Conservation (phyloP, 2,113 vertebrate genomes). For the Lethenteron reissneri region DNA sequence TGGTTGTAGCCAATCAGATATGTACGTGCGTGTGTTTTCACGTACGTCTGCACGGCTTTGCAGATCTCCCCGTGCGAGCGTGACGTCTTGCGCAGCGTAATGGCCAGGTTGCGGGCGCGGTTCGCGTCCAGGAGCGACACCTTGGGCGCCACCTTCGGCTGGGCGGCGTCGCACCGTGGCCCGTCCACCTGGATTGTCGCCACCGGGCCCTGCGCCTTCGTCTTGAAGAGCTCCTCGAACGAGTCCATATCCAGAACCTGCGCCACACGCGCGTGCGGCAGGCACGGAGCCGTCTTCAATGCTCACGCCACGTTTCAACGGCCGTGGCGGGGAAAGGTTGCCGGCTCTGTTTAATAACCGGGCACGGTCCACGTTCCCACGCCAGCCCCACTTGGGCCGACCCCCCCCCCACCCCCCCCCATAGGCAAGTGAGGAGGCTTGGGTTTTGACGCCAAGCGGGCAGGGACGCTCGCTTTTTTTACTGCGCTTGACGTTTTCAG, state of each 20-base stretch:
- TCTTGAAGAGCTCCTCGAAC: constrained; percentile 95
- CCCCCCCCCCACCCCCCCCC: no score
- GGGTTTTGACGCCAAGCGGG: no score
- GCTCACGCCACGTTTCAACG: no score
- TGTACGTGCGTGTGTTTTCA: no score
- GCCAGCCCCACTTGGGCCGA: no score
- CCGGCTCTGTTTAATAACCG: no score
- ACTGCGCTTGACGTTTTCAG: no score
- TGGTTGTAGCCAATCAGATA: no score
- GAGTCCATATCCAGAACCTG: constrained; percentile 74
- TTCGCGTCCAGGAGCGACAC: constrained; percentile 5
- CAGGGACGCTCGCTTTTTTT: no score
- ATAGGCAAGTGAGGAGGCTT: no score
- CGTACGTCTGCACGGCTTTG: neutral
- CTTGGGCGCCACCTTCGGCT: neutral
- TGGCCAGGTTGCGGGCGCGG: constrained; percentile 1
- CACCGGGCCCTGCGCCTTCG: constrained; percentile 61
- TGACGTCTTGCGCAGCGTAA: neutral
- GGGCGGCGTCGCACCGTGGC: neutral
- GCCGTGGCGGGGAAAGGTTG: no score
- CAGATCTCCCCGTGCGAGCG: constrained; percentile 4
- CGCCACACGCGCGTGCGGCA: neutral
- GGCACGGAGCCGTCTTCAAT: neutral
- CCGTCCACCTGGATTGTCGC: neutral
- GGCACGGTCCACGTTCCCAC: no score